Conservation (phyloP, 2,113 vertebrate species). For the Amphilophus citrinellus region DNA sequence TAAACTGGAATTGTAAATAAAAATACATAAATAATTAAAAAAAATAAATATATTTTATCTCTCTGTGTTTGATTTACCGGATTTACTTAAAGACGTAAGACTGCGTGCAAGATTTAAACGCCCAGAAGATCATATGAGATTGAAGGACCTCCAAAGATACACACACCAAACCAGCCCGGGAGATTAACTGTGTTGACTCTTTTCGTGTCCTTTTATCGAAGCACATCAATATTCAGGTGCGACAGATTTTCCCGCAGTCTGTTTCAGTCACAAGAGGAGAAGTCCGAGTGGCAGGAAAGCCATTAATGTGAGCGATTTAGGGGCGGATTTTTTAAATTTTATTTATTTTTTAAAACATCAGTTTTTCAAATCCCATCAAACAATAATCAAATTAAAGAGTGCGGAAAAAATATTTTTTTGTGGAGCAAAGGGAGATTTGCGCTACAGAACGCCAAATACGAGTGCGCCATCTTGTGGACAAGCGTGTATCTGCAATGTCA, state of each 20-base stretch:
- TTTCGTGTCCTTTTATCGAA: slow-evolving; percentile 17
- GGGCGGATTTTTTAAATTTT: too few species aligned
- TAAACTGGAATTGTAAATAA: not conserved
- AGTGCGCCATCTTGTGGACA: slow-evolving; percentile 57
- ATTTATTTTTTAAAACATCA: not conserved
- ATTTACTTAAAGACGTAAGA: slow-evolving; percentile 44
- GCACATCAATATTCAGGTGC: not conserved
- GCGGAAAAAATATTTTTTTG: not conserved
- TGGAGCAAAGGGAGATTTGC: not conserved
- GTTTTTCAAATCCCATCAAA: not conserved
- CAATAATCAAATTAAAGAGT: not conserved
- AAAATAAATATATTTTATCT: not conserved
- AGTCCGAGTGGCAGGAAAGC: not conserved
- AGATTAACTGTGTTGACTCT: slow-evolving; percentile 41
- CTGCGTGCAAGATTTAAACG: slow-evolving; percentile 46
- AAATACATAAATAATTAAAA: not conserved
- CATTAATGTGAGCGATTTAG: not conserved
- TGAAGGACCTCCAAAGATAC: slow-evolving; percentile 60
- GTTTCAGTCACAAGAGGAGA: not conserved
- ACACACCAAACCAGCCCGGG: slow-evolving; percentile 78
- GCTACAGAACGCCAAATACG: not conserved
- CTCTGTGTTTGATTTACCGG: slow-evolving; percentile 61
- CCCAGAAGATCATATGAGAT: slow-evolving; percentile 19
- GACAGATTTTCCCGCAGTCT: slow-evolving; percentile 18
- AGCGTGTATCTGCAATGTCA: not conserved